A percentile compares a stretch with the other conserved stretches of the same genome.
phyloP scores from a whole-genome alignment of 1,140 invertebrate genomes.

The Rhyzopertha dominica region DNA sequence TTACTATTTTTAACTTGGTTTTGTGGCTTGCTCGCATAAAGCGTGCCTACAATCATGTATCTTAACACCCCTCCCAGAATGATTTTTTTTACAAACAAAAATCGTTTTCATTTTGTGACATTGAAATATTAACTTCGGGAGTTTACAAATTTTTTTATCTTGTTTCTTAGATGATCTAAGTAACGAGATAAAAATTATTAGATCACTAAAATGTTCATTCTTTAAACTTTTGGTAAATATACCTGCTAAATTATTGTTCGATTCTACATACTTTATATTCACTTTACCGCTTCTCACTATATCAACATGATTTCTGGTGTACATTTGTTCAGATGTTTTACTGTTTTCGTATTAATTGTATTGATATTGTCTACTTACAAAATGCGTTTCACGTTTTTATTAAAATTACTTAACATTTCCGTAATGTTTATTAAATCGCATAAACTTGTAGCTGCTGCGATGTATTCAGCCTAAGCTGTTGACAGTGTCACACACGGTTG shows the following conservation, averaged over 20 bases:
- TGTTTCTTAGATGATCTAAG: too few species aligned
- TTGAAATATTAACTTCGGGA: too few species aligned
- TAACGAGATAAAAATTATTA: too few species aligned
- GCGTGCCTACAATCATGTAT: too few species aligned
- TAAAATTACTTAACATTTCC: constrained; percentile 18
- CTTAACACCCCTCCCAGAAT: too few species aligned
- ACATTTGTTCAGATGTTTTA: constrained; percentile 43
- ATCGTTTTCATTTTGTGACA: too few species aligned
- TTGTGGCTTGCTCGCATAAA: too few species aligned
- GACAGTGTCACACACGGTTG: constrained; percentile 40
- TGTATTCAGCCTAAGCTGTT: constrained; percentile 44
- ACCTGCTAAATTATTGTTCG: constrained; percentile 36
- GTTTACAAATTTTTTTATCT: too few species aligned
- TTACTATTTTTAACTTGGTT: too few species aligned
- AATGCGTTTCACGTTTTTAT: constrained; percentile 3
- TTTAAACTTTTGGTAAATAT: constrained; percentile 13
- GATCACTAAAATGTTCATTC: too few species aligned
- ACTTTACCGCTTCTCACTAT: constrained; percentile 21
- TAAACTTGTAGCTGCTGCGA: constrained; percentile 31
- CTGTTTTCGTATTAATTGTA: constrained; percentile 36
- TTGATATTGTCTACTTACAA: constrained; percentile 32
- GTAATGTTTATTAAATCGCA: constrained; percentile 34
- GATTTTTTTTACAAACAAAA: too few species aligned
- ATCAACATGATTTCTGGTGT: constrained; percentile 39
- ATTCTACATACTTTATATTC: constrained; percentile 21